Base-by-base conservation (phyloP, 2,113 vertebrate species). In the Notarius lentiginosus region DNA sequence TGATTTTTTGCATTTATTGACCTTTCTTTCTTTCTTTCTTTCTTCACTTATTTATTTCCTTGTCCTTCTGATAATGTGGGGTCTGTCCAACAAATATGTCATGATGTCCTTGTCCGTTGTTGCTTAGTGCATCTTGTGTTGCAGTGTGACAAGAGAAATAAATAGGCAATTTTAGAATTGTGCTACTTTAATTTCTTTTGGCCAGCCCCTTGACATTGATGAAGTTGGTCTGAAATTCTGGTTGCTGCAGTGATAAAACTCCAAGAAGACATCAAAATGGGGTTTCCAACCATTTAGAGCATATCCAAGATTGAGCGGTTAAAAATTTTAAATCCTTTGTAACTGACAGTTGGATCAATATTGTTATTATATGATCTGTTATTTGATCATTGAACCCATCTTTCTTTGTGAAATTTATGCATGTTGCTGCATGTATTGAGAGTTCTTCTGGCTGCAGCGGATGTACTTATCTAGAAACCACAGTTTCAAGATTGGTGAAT, bases 141-240 rank as follows among this genome's bases (percentile, higher is more conserved):
- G 27, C n/a, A 53, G 24, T n/a, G 49, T 77, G 75, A 53, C 49
- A 77, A 34, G 51, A 79, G 27, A 79, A 56, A 79, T 58, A 79
- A 79, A 79, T 58, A 20, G 55, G 7, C 8, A 20, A 56, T n/a
- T 53, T 53, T 77, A 77, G 49, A n/a, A 77, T 15, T 53, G 47
- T n/a, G 14, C 49, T 77, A 77, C 47, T 77, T 14, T 53, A 53
- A 53, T 53, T 77, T 77, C 75, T 51, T 51, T 27, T 53, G 5
- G 49, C 24, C 75, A 77, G 47, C 49, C 12, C 41, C 47, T n/a
- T 77, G 47, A 77, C 49, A 77, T 53, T 77, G 75, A 77, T 77
- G 5, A 53, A 77, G 75, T 24, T 53, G 49, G 12, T 15, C 24
- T n/a, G 12, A 53, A 53, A 47, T 53, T 77, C 49, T 53, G 49